These are phyloP conservation scores for Lasioglossum pauxillum DNA, from an alignment of 2,888 invertebrate species.

Conservation along the genomic window DNA sequence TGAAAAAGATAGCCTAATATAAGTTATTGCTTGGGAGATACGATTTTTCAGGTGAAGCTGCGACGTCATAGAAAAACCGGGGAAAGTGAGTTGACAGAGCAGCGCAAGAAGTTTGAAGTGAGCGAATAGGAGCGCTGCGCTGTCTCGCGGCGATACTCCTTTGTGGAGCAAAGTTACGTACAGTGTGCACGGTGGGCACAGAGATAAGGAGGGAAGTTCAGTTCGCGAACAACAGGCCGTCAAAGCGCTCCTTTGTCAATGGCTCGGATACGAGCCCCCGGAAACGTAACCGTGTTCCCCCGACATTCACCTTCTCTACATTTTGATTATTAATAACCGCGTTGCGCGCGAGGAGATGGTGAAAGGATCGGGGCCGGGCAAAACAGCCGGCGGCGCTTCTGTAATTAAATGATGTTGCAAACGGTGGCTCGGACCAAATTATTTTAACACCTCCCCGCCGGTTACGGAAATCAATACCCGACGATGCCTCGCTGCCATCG, in stretches of 20 bases:
- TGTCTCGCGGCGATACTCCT: conserved; percentile 17
- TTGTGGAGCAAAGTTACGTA: conserved; percentile 7
- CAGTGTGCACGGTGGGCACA: conserved; percentile 1
- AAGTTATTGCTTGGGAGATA: too few relatives aligned
- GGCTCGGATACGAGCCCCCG: conserved; percentile 19
- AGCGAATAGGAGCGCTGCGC: background rate
- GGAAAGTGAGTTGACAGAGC: background rate
- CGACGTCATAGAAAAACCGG: background rate
- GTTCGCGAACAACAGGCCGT: conserved; percentile 45
- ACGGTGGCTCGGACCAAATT: conserved; percentile 29
- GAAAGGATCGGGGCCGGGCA: conserved; percentile 30
- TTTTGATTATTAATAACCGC: conserved; percentile 70
- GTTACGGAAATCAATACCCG: conserved; percentile 34
- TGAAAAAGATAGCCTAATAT: too few relatives aligned
- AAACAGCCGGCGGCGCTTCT: conserved; percentile 33
- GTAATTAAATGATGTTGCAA: conserved; percentile 48
- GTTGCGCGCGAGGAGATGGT: conserved; percentile 1
- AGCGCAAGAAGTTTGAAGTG: background rate
- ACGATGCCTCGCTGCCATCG: background rate
- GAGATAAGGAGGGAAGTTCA: conserved; percentile 50
- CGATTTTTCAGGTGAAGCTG: background rate
- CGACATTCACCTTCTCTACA: conserved; percentile 52
- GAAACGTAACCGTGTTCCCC: conserved; percentile 46
- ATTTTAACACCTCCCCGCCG: conserved; percentile 31
- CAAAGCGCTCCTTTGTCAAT: conserved; percentile 62